phyloP scores from a whole-genome alignment of 2,797 vertebrate genomes.

The Sebastes aleutianus region DNA sequence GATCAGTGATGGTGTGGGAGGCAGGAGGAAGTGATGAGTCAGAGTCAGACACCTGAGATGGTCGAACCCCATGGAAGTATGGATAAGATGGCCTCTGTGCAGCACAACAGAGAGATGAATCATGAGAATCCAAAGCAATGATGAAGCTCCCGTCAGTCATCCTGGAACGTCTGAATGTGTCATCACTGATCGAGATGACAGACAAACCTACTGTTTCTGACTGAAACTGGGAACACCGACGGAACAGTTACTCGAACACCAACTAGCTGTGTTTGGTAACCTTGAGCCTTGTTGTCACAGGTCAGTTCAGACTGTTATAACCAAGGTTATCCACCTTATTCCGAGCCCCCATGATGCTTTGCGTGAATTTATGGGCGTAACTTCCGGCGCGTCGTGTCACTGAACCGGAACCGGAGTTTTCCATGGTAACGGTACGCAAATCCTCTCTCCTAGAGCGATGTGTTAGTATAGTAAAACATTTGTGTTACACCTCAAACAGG shows the following conservation, averaged over 20 bases:
- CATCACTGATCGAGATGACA: background rate
- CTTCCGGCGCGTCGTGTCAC: too few species aligned
- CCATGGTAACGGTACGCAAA: too few species aligned
- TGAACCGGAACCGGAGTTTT: too few species aligned
- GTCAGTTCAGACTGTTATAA: background rate
- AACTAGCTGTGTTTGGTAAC: background rate
- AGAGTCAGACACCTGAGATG: slow-evolving; percentile 75
- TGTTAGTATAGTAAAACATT: too few species aligned
- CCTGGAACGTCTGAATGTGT: background rate
- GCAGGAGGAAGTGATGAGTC: slow-evolving; percentile 50
- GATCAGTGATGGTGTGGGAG: slow-evolving; percentile 43
- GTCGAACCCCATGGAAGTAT: slow-evolving; percentile 60
- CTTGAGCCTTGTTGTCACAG: background rate
- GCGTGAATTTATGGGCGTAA: too few species aligned
- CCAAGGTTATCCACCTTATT: too few species aligned
- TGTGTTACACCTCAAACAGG: too few species aligned
- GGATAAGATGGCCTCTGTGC: slow-evolving; percentile 72
- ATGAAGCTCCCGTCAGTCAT: slow-evolving; percentile 30
- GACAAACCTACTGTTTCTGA: background rate
- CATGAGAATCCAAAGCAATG: slow-evolving; percentile 57
- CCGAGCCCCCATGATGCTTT: too few species aligned
- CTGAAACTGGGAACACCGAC: slow-evolving; percentile 2
- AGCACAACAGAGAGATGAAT: slow-evolving; percentile 71
- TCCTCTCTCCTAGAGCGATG: too few species aligned
- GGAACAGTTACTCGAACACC: background rate